Percentiles rank a stretch among this genome's conserved stretches.
These are phyloP conservation scores for Eira barbara DNA, from an alignment of 2,113 vertebrate species.

Conservation along the genomic window DNA sequence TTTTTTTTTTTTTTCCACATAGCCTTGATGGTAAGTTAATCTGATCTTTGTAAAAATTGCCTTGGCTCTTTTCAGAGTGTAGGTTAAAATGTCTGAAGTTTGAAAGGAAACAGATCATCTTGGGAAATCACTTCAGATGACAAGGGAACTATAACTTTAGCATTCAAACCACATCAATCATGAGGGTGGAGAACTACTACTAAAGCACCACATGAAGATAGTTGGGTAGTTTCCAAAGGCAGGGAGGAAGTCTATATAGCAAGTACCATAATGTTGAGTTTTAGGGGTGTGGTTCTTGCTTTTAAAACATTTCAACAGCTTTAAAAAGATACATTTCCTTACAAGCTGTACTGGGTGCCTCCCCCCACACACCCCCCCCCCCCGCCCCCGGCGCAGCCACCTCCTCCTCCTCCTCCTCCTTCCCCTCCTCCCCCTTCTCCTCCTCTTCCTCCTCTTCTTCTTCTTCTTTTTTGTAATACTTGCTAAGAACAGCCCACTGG, in stretches of 20 bases:
- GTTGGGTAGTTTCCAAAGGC: constrained; percentile 54
- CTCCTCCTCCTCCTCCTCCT: not conserved
- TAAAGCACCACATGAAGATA: constrained; percentile 56
- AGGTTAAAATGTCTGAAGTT: constrained; percentile 60
- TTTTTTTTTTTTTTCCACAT: not conserved
- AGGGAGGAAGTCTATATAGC: constrained; percentile 17
- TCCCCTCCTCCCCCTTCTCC: not conserved
- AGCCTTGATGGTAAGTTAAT: constrained; percentile 60
- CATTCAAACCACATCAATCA: constrained; percentile 66
- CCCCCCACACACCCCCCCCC: too few relatives aligned
- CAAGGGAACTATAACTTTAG: constrained; percentile 36
- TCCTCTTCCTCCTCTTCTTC: not conserved
- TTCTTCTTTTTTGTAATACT: not conserved
- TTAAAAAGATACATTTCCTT: constrained; percentile 43
- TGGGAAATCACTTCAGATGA: constrained; percentile 53
- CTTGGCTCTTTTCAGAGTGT: constrained; percentile 57
- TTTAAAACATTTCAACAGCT: constrained; percentile 48
- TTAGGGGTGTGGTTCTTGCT: constrained; percentile 51
- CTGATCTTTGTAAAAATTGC: constrained; percentile 47
- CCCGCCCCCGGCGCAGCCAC: rapidly evolving
- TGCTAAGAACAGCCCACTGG: not conserved
- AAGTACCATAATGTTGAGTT: constrained; percentile 40
- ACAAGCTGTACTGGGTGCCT: not conserved
- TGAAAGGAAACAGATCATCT: constrained; percentile 74
- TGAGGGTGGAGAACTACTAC: constrained; percentile 10